Evolutionary conservation across 2,888 invertebrate species (phyloP).

Genomic region (Drosophila lacicola): DNA sequence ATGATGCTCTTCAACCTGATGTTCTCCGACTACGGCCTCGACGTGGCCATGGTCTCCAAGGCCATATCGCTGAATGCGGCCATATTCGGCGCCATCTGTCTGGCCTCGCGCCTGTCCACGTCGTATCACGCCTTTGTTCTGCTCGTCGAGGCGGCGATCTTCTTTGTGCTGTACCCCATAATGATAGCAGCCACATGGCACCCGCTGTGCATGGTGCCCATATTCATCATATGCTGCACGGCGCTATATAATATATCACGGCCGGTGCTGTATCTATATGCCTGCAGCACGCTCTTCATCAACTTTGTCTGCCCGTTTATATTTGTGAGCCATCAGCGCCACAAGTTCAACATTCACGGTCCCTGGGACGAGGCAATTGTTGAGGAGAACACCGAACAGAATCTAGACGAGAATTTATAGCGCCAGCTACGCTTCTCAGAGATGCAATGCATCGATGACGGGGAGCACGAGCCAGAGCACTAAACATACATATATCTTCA

Average conservation of each 20-base stretch:
- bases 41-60: constrained; percentile 94
- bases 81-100: constrained; percentile 96
- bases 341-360: constrained; percentile 97
- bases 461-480: constrained; percentile 48
- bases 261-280: constrained; percentile 88
- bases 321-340: constrained; percentile 91
- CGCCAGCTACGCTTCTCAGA: constrained; percentile 74
- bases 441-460: constrained; percentile 62
- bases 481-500: constrained; percentile 3
- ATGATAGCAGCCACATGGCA: constrained; percentile 88
- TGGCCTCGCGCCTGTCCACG: constrained; percentile 95
- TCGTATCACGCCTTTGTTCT: constrained; percentile 95
- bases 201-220: constrained; percentile 86
- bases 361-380: constrained; percentile 99
- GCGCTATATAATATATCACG: constrained; percentile 87
- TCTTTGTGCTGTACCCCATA: constrained; percentile 95
- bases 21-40: constrained; percentile 96
- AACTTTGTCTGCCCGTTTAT: constrained; percentile 90
- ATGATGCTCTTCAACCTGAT: constrained; percentile 95
- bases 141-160: constrained; percentile 94
- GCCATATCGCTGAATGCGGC: constrained; percentile 97
- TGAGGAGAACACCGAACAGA: constrained; percentile 85
- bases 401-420: constrained; percentile 80
- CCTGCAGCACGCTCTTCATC: constrained; percentile 87
- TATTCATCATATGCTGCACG: constrained; percentile 86